Base-by-base conservation (phyloP, 2,888 invertebrate genomes). In the Argyresthia goedartella region DNA sequence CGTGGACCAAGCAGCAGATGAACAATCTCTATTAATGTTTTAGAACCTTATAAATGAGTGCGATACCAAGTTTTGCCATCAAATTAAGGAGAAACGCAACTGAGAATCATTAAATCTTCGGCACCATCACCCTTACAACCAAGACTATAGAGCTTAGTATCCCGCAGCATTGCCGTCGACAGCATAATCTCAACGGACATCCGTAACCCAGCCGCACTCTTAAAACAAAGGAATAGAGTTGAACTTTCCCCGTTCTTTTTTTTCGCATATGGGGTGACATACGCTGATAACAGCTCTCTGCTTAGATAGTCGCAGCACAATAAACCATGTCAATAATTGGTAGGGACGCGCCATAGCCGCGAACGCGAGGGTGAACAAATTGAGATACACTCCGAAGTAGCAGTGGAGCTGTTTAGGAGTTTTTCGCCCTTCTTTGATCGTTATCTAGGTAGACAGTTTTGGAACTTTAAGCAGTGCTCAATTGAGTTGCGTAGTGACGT, bases 321-420 rank as follows among this genome's bases (percentile, higher is more conserved):
- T 84, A 84, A 82, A 82, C 67, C 71, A 80, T 75, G 73, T 71
- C 77, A 74, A 76, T 82, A 81, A 84, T 81, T 81, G 77, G 69
- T 69, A 66, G 80, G 78, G 79, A 73, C 70, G 71, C 64, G 64
- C 63, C 63, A 64, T 57, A 57, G 64, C 49, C 55, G 59, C 58
- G 41, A 57, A 58, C 55, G 60, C 25, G 34, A 33, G 50, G 49
- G 55, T 57, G 63, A 61, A 57, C 61, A 52, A 47, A 67, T 52
- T 53, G 51, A 54, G 55, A 51, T 52, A 54, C 50, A 25, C 3
- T 25, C 6, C 6, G 25, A 6, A 25, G 25, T 25, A 4, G 25
- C 6, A 25, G 25, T 25, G 6, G 25, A 25, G 25, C 25, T 25
- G 25, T 25, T 6, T 25, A 25, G 25, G n/a, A 25, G 25, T 6